phyloP scores from a whole-genome alignment of 2,113 vertebrate genomes.

The Castor canadensis region DNA sequence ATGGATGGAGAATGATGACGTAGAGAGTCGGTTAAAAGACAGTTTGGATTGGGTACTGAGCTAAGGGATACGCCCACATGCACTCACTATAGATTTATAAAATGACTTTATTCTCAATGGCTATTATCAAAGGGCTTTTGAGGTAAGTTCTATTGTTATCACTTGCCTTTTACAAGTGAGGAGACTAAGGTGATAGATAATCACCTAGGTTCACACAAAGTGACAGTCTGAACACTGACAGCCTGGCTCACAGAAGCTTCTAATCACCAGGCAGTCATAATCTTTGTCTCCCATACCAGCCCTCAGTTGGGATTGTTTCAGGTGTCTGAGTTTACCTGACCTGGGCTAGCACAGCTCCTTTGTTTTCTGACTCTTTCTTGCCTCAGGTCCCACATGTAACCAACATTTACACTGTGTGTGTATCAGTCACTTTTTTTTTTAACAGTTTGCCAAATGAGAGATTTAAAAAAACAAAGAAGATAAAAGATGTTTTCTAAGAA shows the following conservation, averaged over 20 bases:
- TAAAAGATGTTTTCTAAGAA: slow-evolving; percentile 52
- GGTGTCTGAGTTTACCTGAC: not conserved
- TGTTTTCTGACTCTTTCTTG: slow-evolving; percentile 1
- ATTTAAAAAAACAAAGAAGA: not conserved
- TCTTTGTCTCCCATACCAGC: not conserved
- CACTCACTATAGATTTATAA: not conserved
- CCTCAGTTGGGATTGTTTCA: not conserved
- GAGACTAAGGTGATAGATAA: not conserved
- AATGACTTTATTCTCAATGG: not conserved
- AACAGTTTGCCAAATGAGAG: slow-evolving; percentile 1
- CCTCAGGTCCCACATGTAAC: not conserved
- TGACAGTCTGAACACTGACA: not conserved
- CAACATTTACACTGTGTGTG: not conserved
- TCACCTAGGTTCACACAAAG: not conserved
- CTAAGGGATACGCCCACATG: not conserved
- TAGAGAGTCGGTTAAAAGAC: slow-evolving; percentile 7
- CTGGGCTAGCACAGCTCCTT: not conserved
- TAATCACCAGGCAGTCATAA: not conserved
- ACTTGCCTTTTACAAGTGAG: not conserved
- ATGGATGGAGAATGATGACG: not conserved
- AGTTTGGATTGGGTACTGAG: not conserved
- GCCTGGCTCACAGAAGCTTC: not conserved
- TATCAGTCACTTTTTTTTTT: not conserved
- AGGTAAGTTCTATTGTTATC: not conserved
- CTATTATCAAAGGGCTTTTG: too few species aligned